These are phyloP conservation scores for Agrilus biguttatus DNA, from an alignment of 2,888 invertebrate genomes.

Conservation along the genomic window DNA sequence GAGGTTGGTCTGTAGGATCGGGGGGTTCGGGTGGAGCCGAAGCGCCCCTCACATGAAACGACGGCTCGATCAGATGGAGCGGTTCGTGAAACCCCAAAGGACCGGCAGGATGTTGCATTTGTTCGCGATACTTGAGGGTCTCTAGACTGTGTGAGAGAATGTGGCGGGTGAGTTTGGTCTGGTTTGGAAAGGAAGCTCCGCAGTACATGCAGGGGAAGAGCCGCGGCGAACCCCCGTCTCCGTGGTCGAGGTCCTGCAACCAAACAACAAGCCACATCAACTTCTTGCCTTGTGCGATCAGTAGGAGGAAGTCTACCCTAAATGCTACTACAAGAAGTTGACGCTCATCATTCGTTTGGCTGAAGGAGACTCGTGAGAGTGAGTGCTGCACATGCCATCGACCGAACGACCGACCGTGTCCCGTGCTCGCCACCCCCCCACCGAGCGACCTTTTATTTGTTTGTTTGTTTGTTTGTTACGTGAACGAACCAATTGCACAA, in stretches of 20 bases:
- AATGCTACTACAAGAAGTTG: conserved; percentile 58
- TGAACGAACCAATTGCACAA: conserved; percentile 11
- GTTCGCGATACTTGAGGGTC: conserved; percentile 74
- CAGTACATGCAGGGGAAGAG: conserved; percentile 79
- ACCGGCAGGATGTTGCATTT: conserved; percentile 36
- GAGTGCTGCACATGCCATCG: conserved; percentile 13
- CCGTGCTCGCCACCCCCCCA: conserved; percentile 1
- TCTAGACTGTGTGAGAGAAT: conserved; percentile 80
- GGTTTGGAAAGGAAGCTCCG: conserved; percentile 76
- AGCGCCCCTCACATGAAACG: conserved; percentile 30
- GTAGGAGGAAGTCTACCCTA: conserved; percentile 13
- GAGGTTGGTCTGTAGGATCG: conserved; percentile 35
- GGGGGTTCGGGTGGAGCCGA: conserved; percentile 28
- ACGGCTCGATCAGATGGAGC: conserved; percentile 23
- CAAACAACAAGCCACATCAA: conserved; percentile 72
- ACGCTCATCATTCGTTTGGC: conserved; percentile 69
- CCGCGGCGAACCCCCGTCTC: conserved; percentile 35
- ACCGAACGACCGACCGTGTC: conserved; percentile 4
- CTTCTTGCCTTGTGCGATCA: conserved; percentile 56
- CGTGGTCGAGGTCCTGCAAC: conserved; percentile 83
- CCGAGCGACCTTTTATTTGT: conserved; percentile 1
- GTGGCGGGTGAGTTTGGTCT: conserved; percentile 82
- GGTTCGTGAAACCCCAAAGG: conserved; percentile 31
- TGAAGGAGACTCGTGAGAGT: conserved; percentile 25
- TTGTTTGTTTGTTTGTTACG: too few species aligned